These are phyloP conservation scores for Belonocnema kinseyi DNA, from an alignment of 1,140 invertebrate species.

Conservation along the genomic window DNA sequence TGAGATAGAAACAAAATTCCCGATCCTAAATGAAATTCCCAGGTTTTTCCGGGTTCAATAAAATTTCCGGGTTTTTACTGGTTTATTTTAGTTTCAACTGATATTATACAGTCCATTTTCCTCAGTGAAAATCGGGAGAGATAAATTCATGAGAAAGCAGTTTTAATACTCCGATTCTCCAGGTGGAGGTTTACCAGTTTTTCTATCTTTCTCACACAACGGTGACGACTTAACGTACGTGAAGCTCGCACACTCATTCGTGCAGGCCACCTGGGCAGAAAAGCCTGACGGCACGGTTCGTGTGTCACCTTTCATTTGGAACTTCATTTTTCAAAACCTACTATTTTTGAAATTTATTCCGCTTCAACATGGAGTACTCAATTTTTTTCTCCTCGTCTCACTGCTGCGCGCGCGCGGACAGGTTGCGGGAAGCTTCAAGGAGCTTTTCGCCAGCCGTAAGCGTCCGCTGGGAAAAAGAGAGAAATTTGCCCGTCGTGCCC, in stretches of 20 bases:
- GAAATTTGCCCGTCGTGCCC: neutral
- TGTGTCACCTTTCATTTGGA: slow-evolving; percentile 59
- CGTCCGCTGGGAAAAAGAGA: slow-evolving; percentile 8
- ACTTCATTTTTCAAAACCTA: slow-evolving; percentile 61
- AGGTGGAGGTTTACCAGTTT: no score
- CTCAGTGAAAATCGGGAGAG: no score
- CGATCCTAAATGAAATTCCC: no score
- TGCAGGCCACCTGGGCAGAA: slow-evolving; percentile 19
- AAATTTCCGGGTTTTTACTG: no score
- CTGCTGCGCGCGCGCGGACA: neutral
- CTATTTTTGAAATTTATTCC: slow-evolving; percentile 55
- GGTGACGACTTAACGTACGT: neutral
- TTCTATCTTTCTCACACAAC: no score
- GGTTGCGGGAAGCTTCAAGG: slow-evolving; percentile 10
- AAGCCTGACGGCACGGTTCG: slow-evolving; percentile 47
- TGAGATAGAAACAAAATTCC: no score
- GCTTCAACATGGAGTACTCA: slow-evolving; percentile 30
- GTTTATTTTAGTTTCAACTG: no score
- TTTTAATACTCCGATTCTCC: no score
- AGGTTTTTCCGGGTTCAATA: no score
- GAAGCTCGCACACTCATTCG: slow-evolving; percentile 32
- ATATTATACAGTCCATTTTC: no score
- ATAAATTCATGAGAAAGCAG: no score
- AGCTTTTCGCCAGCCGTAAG: slow-evolving; percentile 2
- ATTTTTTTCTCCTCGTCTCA: slow-evolving; percentile 21